Conservation (phyloP, 2,888 invertebrate genomes). For the Penaeus monodon region DNA sequence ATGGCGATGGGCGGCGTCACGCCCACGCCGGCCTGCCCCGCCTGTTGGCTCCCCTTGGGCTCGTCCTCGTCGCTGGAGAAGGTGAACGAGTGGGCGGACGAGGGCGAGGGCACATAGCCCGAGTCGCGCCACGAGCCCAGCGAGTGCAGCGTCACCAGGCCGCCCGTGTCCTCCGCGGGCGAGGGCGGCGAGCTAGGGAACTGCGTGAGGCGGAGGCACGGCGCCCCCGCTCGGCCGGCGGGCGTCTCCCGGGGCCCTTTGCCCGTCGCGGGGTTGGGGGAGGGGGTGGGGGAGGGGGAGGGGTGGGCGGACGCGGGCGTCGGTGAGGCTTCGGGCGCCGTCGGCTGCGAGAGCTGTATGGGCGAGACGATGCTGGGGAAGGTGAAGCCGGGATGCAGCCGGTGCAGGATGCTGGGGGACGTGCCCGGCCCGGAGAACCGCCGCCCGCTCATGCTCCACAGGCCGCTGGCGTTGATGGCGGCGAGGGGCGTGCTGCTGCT, state of each 20-base stretch:
- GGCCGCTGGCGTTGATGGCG: background rate
- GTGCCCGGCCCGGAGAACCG: background rate
- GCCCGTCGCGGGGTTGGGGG: background rate
- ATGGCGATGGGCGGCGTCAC: constrained; percentile 47
- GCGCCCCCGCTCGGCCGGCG: too few relatives aligned
- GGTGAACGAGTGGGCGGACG: constrained; percentile 42
- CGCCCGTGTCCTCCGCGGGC: constrained; percentile 1
- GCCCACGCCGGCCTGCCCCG: constrained; percentile 14
- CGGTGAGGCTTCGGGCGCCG: background rate
- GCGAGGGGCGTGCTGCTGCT: background rate
- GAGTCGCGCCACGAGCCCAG: constrained; percentile 35
- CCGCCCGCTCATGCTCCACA: constrained; percentile 4
- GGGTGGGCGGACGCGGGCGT: background rate
- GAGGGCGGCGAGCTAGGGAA: background rate
- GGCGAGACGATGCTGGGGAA: background rate
- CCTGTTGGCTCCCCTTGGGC: background rate
- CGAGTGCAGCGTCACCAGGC: constrained; percentile 47
- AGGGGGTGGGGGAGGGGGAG: background rate
- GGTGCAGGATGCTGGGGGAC: constrained; percentile 18
- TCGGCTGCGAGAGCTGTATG: constrained; percentile 2
- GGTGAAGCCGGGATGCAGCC: constrained; percentile 9
- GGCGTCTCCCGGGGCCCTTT: constrained; percentile 20
- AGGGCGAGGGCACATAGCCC: constrained; percentile 47
- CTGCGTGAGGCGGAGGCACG: background rate
- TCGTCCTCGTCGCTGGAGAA: constrained; percentile 56